Percentiles rank a stretch among this genome's conserved stretches.
phyloP scores from a whole-genome alignment of 2,797 vertebrate species.

The Percopsis omiscomaycus region DNA sequence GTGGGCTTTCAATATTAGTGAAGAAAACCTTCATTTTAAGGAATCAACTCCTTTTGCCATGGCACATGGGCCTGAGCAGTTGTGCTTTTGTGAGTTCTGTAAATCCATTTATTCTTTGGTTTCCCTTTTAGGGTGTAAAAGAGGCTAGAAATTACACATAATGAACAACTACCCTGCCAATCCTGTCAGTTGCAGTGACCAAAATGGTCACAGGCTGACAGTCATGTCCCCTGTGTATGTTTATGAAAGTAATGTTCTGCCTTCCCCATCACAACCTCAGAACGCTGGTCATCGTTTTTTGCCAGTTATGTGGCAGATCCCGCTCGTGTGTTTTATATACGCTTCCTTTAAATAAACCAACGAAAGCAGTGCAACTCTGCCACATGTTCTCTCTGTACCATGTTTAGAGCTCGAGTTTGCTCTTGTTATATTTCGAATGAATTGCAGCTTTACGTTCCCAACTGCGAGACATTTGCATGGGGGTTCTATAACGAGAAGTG shows the following conservation, averaged over 20 bases:
- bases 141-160: slow-evolving; percentile 78
- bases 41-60: slow-evolving; percentile 33
- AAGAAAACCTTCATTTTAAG: slow-evolving; percentile 44
- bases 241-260: slow-evolving; percentile 71
- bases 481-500: slow-evolving; percentile 43
- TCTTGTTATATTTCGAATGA: slow-evolving; percentile 49
- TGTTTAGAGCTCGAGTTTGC: slow-evolving; percentile 54
- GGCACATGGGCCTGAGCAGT: slow-evolving; percentile 33
- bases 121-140: slow-evolving; percentile 75
- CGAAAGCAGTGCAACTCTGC: slow-evolving; percentile 58
- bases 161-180: slow-evolving; percentile 77
- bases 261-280: slow-evolving; percentile 74
- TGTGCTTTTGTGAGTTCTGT: slow-evolving; percentile 63
- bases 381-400: slow-evolving; percentile 65
- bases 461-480: slow-evolving; percentile 39
- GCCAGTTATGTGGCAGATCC: slow-evolving; percentile 69
- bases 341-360: slow-evolving; percentile 79
- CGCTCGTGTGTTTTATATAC: slow-evolving; percentile 72
- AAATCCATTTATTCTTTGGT: slow-evolving; percentile 75
- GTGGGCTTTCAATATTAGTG: slow-evolving; percentile 26
- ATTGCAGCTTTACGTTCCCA: slow-evolving; percentile 36
- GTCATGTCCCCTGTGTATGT: slow-evolving; percentile 71
- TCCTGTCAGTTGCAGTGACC: slow-evolving; percentile 75
- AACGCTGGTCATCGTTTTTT: slow-evolving; percentile 66
- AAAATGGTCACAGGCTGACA: slow-evolving; percentile 75